These are phyloP conservation scores for Pseudomyrmex gracilis DNA, from an alignment of 1,140 invertebrate genomes.

Conservation along the genomic window DNA sequence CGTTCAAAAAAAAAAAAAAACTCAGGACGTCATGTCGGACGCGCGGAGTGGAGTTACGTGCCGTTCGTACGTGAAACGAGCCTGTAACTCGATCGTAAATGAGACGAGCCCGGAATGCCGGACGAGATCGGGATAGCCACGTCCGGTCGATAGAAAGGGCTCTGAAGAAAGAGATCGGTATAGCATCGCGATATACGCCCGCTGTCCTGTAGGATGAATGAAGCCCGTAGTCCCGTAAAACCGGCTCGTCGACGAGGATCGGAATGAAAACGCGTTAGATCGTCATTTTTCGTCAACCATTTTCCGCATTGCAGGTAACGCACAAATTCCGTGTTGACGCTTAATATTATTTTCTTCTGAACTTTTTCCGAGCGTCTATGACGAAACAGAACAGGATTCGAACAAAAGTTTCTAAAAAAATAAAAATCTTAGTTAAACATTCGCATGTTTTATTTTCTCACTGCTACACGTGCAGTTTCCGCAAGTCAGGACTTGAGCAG, in stretches of 20 bases:
- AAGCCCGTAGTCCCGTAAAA: constrained; percentile 35
- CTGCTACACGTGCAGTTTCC: neutral
- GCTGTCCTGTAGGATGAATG: constrained; percentile 50
- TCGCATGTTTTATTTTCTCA: neutral
- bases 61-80: constrained; percentile 67
- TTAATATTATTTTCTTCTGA: too few relatives aligned
- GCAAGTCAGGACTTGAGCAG: neutral
- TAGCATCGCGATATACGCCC: constrained; percentile 53
- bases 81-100: constrained; percentile 70
- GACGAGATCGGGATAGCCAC: constrained; percentile 55
- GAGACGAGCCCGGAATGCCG: constrained; percentile 68
- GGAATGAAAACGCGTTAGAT: constrained; percentile 42
- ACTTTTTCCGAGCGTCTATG: too few relatives aligned
- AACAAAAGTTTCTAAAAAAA: too few relatives aligned
- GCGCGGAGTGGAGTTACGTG: constrained; percentile 61
- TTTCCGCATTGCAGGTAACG: neutral
- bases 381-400: too few relatives aligned
- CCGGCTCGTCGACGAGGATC: constrained; percentile 14
- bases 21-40: constrained; percentile 50
- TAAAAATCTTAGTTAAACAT: too few relatives aligned
- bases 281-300: constrained; percentile 27
- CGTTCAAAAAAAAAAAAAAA: constrained; percentile 26
- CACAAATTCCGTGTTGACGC: neutral
- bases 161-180: constrained; percentile 65
- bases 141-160: constrained; percentile 56